A percentile compares a stretch with the other conserved stretches of the same genome.
Evolutionary conservation across 2,797 vertebrate genomes (phyloP).

Genomic region (Syndactyla subalaris): DNA sequence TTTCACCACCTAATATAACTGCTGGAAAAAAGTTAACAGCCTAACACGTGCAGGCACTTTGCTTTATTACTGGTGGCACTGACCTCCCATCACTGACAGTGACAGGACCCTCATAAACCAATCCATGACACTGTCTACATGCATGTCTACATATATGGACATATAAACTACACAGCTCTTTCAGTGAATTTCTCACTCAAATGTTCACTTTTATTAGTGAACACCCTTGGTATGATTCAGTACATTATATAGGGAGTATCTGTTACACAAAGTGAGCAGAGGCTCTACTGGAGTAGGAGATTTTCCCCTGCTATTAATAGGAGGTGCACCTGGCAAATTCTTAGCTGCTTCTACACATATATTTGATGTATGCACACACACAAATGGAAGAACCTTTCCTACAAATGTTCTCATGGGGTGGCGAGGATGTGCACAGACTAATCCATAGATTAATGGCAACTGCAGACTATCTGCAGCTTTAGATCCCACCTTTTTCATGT

Average conservation of each 20-base stretch:
- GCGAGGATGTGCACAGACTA: background rate
- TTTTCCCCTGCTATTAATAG: background rate
- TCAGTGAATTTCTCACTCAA: background rate
- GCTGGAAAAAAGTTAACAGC: background rate
- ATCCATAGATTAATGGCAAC: background rate
- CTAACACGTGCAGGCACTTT: background rate
- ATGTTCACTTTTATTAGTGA: background rate
- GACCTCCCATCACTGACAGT: background rate
- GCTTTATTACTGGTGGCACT: background rate
- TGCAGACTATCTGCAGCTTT: background rate
- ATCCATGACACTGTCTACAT: background rate
- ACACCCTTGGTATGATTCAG: background rate
- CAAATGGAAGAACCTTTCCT: background rate
- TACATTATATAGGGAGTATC: background rate
- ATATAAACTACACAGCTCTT: background rate
- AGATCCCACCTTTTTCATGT: background rate
- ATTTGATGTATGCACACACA: background rate
- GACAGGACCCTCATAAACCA: background rate
- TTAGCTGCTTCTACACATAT: background rate
- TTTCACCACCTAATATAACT: conserved; percentile 18
- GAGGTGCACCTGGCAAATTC: conserved; percentile 12
- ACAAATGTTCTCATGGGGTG: background rate
- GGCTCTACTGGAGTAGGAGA: background rate
- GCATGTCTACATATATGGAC: fast-evolving
- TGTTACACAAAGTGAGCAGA: background rate